These are phyloP conservation scores for Sepiola atlantica DNA, from an alignment of 2,888 invertebrate genomes.

Conservation along the genomic window DNA sequence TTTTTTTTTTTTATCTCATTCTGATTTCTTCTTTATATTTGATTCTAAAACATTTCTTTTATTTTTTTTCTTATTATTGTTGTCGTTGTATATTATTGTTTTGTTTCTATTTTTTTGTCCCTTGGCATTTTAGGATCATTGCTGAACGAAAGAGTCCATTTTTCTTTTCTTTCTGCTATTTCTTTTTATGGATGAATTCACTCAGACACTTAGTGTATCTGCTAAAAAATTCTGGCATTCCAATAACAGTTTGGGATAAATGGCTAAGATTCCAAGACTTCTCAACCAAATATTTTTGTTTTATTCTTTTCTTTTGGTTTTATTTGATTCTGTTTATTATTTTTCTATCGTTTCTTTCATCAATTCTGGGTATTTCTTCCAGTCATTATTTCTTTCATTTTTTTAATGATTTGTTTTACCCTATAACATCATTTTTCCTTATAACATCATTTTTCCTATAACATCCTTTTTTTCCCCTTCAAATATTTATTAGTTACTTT, in stretches of 20 bases:
- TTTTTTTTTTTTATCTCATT: background rate
- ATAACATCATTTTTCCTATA: background rate
- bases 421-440: background rate
- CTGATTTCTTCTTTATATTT: no score
- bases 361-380: background rate
- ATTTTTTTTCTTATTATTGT: background rate
- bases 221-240: background rate
- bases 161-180: background rate
- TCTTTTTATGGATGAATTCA: background rate
- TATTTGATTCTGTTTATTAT: background rate
- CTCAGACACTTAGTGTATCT: background rate
- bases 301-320: background rate
- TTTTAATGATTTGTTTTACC: background rate
- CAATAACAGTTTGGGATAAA: background rate
- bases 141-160: background rate
- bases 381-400: background rate
- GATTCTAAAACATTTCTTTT: background rate
- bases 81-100: background rate
- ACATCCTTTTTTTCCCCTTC: background rate
- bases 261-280: background rate
- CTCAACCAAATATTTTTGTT: background rate
- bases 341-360: background rate
- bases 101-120: background rate
- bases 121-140: background rate
- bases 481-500: background rate